Evolutionary conservation across 2,797 vertebrate species (phyloP).

Genomic region (Agapornis canus): DNA sequence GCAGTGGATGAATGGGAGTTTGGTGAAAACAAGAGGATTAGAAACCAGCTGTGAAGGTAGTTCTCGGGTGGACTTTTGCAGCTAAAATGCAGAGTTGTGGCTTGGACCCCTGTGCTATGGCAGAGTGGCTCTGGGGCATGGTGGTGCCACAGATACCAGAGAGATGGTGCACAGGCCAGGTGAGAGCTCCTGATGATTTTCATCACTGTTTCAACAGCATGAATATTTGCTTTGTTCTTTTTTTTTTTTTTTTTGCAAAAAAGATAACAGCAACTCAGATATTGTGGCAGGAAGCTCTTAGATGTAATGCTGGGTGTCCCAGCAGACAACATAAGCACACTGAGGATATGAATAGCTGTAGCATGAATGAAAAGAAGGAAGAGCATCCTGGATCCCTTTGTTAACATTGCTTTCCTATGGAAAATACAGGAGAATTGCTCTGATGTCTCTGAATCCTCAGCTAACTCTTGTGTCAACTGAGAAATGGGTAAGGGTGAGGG

Average conservation of each 20-base stretch:
- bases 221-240: neutral
- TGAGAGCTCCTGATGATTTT: neutral
- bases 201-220: neutral
- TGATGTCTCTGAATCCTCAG: neutral
- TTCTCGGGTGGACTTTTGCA: neutral
- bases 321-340: neutral
- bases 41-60: neutral
- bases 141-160: neutral
- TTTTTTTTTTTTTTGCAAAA: neutral
- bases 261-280: neutral
- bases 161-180: neutral
- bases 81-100: fast-evolving
- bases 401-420: neutral
- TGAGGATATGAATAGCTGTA: neutral
- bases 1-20: neutral
- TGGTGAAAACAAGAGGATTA: neutral
- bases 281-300: neutral
- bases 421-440: neutral
- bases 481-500: neutral
- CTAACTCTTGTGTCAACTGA: neutral
- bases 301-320: neutral
- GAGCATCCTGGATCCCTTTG: neutral
- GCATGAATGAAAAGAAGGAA: neutral
- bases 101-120: fast-evolving
- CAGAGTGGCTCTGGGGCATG: fast-evolving